Conservation (phyloP, 2,888 invertebrate genomes). For the Epiblema foenella region DNA sequence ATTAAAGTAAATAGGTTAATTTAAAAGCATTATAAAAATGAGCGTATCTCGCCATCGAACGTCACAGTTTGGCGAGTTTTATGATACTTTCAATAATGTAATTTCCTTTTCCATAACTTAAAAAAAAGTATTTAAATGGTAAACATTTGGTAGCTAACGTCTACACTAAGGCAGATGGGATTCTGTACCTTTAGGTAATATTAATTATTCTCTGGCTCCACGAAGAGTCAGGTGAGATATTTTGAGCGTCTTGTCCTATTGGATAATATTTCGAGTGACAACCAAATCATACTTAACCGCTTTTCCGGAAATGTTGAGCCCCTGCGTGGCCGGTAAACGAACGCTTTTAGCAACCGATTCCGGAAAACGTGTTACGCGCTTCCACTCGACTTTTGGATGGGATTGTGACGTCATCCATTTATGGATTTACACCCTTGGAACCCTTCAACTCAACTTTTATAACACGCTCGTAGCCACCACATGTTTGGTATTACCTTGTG, state of each 20-base stretch:
- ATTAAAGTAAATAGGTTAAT: no score
- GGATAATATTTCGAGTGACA: not conserved
- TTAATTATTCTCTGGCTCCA: not conserved
- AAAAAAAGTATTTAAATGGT: not conserved
- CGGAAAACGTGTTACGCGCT: constrained; percentile 64
- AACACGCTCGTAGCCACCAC: not conserved
- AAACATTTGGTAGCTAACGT: no score
- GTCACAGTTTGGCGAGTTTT: no score
- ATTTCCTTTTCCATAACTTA: no score
- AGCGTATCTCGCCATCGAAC: no score
- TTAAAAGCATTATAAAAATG: no score
- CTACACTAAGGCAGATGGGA: no score
- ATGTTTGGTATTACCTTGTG: not conserved
- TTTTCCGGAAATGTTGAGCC: no score
- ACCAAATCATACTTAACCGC: not conserved
- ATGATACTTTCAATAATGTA: no score
- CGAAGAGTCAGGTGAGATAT: not conserved
- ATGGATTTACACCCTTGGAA: no score
- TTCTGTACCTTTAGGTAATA: no score
- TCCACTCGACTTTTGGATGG: constrained; percentile 52
- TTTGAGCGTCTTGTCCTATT: not conserved
- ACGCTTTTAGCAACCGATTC: constrained; percentile 55
- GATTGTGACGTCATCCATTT: no score
- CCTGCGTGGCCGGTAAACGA: not conserved
- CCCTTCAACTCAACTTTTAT: not conserved